These are phyloP conservation scores for Tetanocera ferruginea DNA, from an alignment of 2,888 invertebrate genomes.

Conservation along the genomic window DNA sequence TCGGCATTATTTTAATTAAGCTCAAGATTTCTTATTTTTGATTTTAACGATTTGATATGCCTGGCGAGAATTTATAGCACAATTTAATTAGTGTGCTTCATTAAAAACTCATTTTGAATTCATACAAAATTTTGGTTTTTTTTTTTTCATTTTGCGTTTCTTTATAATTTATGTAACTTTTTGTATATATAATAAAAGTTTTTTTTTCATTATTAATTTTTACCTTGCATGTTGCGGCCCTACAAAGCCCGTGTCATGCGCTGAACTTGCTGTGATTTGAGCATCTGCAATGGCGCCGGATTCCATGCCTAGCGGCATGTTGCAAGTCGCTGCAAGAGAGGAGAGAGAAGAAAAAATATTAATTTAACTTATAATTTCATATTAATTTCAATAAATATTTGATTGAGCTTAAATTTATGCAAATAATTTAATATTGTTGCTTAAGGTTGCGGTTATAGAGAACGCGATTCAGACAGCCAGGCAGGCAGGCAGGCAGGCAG, in stretches of 20 bases:
- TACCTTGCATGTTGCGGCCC: constrained; percentile 88
- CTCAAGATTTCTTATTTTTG: too few relatives aligned
- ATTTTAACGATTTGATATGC: too few relatives aligned
- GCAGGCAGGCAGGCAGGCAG: too few relatives aligned
- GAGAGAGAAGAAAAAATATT: constrained; percentile 31
- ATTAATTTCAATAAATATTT: background rate
- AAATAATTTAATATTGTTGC: too few relatives aligned
- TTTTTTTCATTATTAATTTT: constrained; percentile 11
- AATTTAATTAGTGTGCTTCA: background rate
- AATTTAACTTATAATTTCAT: background rate
- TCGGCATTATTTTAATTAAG: background rate
- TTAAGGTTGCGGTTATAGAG: too few relatives aligned
- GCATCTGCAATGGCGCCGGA: constrained; percentile 82
- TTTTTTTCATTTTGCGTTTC: background rate
- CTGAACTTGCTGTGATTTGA: constrained; percentile 85
- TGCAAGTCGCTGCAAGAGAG: constrained; percentile 77
- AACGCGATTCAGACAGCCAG: too few relatives aligned
- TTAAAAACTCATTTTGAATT: constrained; percentile 22
- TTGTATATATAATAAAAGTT: background rate
- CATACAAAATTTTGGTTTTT: background rate
- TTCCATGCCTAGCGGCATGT: constrained; percentile 84
- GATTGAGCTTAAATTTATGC: background rate
- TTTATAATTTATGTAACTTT: background rate
- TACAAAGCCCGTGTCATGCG: constrained; percentile 84
- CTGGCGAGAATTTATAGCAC: background rate